Percentiles rank a stretch among this genome's conserved stretches.
Evolutionary conservation across 1,140 invertebrate species (phyloP).

Genomic region (Heliconius hermathena): DNA sequence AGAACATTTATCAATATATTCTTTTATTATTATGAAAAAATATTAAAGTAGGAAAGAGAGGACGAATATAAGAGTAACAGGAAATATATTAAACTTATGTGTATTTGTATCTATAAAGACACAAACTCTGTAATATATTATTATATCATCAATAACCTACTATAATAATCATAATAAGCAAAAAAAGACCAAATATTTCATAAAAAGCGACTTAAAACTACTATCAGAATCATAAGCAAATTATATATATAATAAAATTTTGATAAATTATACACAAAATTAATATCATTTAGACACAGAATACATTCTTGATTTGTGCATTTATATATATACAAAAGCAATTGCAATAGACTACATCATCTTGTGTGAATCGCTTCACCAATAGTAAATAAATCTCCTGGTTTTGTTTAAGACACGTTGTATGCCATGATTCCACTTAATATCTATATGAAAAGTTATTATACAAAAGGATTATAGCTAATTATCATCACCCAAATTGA

Average conservation of each 20-base stretch:
- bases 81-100: background rate
- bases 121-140: background rate
- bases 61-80: background rate
- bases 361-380: background rate
- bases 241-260: background rate
- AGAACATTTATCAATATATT: no score
- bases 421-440: constrained; percentile 7
- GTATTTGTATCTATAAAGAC: background rate
- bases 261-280: background rate
- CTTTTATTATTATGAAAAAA: background rate
- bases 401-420: constrained; percentile 10
- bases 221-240: background rate
- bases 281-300: background rate
- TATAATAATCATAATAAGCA: background rate
- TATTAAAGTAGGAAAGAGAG: background rate
- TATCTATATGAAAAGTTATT: background rate
- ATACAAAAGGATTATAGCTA: constrained; percentile 9
- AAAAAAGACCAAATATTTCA: background rate
- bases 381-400: background rate
- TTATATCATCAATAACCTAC: background rate
- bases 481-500: constrained; percentile 3
- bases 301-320: background rate
- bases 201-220: background rate
- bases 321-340: background rate
- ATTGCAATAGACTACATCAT: background rate